Base-by-base conservation (phyloP, 2,113 vertebrate genomes). In the Eolophus roseicapilla region DNA sequence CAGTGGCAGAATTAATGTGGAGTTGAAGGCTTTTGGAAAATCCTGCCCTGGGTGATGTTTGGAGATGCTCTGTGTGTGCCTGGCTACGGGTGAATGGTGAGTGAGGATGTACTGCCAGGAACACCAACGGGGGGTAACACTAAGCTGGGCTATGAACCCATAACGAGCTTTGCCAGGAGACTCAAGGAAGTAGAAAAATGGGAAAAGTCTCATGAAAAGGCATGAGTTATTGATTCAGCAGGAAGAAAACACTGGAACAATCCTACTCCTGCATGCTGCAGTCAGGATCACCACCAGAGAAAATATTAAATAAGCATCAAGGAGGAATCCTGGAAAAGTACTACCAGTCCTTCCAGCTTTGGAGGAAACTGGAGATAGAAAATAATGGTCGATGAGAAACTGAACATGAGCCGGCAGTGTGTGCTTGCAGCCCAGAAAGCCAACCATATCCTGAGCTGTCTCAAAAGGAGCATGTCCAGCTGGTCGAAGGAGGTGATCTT, bases 61-160 rank as follows among this genome's bases (percentile, higher is more conserved):
- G 89, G 91, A 60, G 86, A 57, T 18, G 64, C 28, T 86, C 82
- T 23, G 59, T 47, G 69, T 49, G 35, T 11, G 25, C 4, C 65
- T 87, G 86, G 90, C 84, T 0, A 14, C 5, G 55, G 37, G 62
- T 91, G 93, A 95, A 92, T 65, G 93, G 86, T 3, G 6, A 84
- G 69, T 82, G 77, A 63, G 82, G 78, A 87, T 52, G 82, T 90
- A 16, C 93, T 85, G 94, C 91, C 93, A 91, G 93, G 7, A 95
- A 57, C 57, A 60, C 24, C 41, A 10, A 8, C 0, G 0, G 31
- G 33, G 57, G 55, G 17, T 10, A 25, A 49, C 39, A 4, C 44
- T 39, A 7, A 31, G 12, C 43, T 5, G 20, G 80, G 60, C 71
- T 28, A 33, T 0, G 23, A 73, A 95, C 69, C 70, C 7, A 0